Percentiles rank a stretch among this genome's conserved stretches.
Evolutionary conservation across 2,888 invertebrate species (phyloP).

Genomic region (Parnassius smintheus): DNA sequence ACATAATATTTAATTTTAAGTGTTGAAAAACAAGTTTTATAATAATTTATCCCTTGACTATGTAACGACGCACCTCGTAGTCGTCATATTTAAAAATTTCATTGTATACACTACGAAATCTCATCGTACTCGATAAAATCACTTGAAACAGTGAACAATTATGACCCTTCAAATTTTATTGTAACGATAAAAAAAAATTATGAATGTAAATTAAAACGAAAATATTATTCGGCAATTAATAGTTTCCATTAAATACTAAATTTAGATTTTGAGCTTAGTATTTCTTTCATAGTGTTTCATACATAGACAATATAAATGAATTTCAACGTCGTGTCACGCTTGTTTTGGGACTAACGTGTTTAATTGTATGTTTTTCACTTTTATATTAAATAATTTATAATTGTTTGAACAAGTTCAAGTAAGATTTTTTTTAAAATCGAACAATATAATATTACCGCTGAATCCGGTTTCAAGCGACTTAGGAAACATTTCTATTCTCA

Average conservation of each 20-base stretch:
- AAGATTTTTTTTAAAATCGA: slow-evolving; percentile 7
- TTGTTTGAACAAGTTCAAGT: slow-evolving; percentile 17
- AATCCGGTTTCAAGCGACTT: slow-evolving; percentile 6
- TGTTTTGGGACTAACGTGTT: slow-evolving; percentile 9
- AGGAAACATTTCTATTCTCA: slow-evolving; percentile 7
- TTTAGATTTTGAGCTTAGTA: slow-evolving; percentile 24
- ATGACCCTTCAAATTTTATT: slow-evolving; percentile 53
- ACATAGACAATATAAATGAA: slow-evolving; percentile 17
- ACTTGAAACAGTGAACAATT: slow-evolving; percentile 41
- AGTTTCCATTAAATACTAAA: slow-evolving; percentile 27
- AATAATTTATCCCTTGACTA: slow-evolving; percentile 63
- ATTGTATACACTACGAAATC: slow-evolving; percentile 54
- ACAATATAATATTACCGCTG: slow-evolving; percentile 10
- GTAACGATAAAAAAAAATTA: slow-evolving; percentile 51
- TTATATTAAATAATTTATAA: neutral
- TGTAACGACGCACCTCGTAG: slow-evolving; percentile 61
- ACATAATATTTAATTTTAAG: slow-evolving; percentile 8
- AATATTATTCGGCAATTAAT: slow-evolving; percentile 28
- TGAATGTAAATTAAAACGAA: slow-evolving; percentile 39
- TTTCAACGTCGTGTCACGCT: slow-evolving; percentile 22
- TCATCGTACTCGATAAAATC: slow-evolving; percentile 57
- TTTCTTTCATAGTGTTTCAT: slow-evolving; percentile 25
- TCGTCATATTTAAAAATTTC: slow-evolving; percentile 48
- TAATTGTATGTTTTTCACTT: neutral
- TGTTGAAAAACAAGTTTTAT: slow-evolving; percentile 41